Base-by-base conservation (phyloP, 2,797 vertebrate species). In the Loriculus beryllinus region DNA sequence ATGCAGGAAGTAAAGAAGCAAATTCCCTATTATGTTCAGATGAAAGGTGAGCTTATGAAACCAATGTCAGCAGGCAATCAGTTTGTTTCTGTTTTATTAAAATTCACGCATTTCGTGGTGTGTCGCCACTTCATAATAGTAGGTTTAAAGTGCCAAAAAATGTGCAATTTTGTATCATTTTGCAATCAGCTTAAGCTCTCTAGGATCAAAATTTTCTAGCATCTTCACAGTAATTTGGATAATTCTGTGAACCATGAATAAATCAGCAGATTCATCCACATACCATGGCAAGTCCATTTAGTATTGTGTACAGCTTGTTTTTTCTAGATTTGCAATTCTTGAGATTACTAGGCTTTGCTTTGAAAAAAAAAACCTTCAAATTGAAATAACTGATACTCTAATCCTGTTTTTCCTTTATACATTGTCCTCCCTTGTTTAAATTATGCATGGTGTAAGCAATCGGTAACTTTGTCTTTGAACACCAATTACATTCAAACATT, bases 401-500 rank as follows among this genome's bases (percentile, higher is more conserved):
- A 75, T 62, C 20, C 18, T 74, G 10, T 4, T 77, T 86, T 56
- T 43, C 3, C 4, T 57, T 42, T 42, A 45, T 62, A 45, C 23
- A 37, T 56, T 42, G 31, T 60, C 20, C 60, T 4, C 2, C 39
- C 14, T 79, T 49, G 29, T 37, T 42, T 42, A 33, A 59, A 20
- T n/a, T 68, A 57, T 21, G 33, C 28, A 60, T 0, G 1, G 33
- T 19, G 11, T 29, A 81, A 81, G 35, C 70, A 48, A 45, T 29
- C 45, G 60, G 37, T 25, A 82, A 21, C 22, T 14, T 37, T 72
- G 26, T 18, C 22, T 14, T 37, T 72, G 26, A 8, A 79, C 2
- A 21, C 2, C 0, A 0, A 29, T 47, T 56, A 52, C n/a, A 9
- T 56, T 85, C 31, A 84, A 82, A 65, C 4, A 18, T 9, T 72